Evolutionary conservation across 2,113 vertebrate species (phyloP).

Genomic region (Aptenodytes forsteri): DNA sequence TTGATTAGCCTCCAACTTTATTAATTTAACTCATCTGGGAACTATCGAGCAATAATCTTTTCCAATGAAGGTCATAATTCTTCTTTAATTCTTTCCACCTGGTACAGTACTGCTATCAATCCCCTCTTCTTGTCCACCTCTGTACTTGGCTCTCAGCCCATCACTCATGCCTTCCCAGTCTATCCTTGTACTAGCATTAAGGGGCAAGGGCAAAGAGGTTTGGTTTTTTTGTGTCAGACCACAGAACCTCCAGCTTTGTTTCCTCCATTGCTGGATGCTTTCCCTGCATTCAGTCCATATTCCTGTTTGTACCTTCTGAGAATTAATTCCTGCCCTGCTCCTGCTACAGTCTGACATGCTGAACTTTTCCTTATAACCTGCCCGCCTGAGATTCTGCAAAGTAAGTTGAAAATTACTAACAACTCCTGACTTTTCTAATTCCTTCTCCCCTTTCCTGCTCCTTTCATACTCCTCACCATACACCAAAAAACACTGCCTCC

Average conservation of each 20-base stretch:
- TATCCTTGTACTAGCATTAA: not conserved
- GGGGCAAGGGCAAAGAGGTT: not conserved
- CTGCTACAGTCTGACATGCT: not conserved
- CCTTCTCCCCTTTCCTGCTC: not conserved
- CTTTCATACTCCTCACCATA: not conserved
- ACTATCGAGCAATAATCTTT: not conserved
- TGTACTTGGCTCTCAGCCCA: not conserved
- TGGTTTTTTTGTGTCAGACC: not conserved
- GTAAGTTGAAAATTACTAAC: not conserved
- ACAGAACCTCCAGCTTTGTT: not conserved
- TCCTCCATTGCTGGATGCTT: not conserved
- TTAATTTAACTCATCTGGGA: slow-evolving; percentile 14
- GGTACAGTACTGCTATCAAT: not conserved
- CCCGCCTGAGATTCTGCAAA: not conserved
- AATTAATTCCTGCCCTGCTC: not conserved
- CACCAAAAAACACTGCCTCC: not conserved
- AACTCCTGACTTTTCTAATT: not conserved
- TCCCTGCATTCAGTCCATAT: not conserved
- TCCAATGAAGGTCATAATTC: slow-evolving; percentile 6
- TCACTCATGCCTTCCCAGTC: not conserved
- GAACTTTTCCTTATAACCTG: not conserved
- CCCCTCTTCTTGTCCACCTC: not conserved
- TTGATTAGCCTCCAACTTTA: not conserved
- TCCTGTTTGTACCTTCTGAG: not conserved
- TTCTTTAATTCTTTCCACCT: slow-evolving; percentile 34